A percentile compares a stretch with the other conserved stretches of the same genome.
Evolutionary conservation across 2,113 vertebrate species (phyloP).

Genomic region (Alouatta palliata): DNA sequence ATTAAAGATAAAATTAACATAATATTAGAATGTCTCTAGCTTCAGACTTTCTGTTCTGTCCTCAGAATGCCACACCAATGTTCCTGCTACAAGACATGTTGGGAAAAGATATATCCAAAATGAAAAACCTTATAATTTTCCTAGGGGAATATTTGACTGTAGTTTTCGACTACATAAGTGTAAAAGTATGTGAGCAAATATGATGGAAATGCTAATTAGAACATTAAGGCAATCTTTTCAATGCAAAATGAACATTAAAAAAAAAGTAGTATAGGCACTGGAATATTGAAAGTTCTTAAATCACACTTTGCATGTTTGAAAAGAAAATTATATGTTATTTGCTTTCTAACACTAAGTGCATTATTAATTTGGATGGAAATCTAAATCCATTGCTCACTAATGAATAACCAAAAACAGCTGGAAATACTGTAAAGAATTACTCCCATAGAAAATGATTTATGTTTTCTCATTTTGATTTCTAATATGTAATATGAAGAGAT

Average conservation of each 20-base stretch:
- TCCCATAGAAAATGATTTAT: not conserved
- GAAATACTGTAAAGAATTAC: conserved; percentile 3
- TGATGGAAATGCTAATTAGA: conserved; percentile 58
- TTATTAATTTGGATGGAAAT: conserved; percentile 8
- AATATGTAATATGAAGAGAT: not conserved
- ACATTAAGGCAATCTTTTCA: conserved; percentile 44
- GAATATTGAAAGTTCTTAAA: conserved; percentile 40
- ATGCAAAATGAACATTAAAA: conserved; percentile 40
- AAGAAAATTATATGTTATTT: conserved; percentile 9
- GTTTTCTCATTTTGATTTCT: conserved; percentile 41
- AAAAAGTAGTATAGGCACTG: conserved; percentile 21
- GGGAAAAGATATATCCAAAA: conserved; percentile 30
- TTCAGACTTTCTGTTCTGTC: conserved; percentile 23
- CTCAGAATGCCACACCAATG: not conserved
- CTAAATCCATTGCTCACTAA: not conserved
- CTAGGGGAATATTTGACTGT: not conserved
- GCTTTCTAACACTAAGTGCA: not conserved
- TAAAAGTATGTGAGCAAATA: conserved; percentile 55
- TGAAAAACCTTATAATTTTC: conserved; percentile 42
- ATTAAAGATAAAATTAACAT: conserved; percentile 58
- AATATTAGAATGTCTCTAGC: not conserved
- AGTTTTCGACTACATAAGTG: conserved; percentile 29
- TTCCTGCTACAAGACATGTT: not conserved
- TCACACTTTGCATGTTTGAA: not conserved
- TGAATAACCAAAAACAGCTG: conserved; percentile 7